Evolutionary conservation across 2,888 invertebrate genomes (phyloP), one percentile per base, ranked within the genome.

Genomic region (Philopedon plagiatum): DNA sequence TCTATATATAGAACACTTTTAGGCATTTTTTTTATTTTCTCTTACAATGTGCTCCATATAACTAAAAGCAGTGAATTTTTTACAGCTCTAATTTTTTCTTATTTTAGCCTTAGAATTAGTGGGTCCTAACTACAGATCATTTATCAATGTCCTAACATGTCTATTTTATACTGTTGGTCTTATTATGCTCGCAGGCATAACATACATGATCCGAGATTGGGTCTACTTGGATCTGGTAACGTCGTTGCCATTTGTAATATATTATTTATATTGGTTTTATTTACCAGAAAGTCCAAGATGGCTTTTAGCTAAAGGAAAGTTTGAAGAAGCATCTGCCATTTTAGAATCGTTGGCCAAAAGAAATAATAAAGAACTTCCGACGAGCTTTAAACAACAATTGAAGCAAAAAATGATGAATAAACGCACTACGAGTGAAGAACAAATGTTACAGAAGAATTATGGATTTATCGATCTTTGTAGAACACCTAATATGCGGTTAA

Each of bases 221-320:
- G 90, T 93, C 73, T 88, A 89, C 29, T 86, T 97, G 0, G 92
- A 94, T 0, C 85, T 95, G 75, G 92, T 91, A 11, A 96, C 96
- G 11, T 95, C 96, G 0, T 86, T 93, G 5, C 97, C 97, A 2
- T 97, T 97, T 84, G 88, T 93, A 46, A 85, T 93, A 1, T 96
- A 96, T 82, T 94, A 94, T 80, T 85, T 94, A 7, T 96, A 95
- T 81, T 92, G 94, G 91, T 92, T 94, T 84, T 92, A 94, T 75
- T 87, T 97, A 80, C 97, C 96, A 0, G 97, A 97, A 86, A 96
- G 96, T 5, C 96, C 96, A 0, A 88, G 97, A 78, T 97, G 97
- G 96, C 87, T 96, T n/a, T 85, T 96, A 21, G 93, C 95, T 82
- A 82, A 80, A 80, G 94, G 94, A 11, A 89, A 92, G 71, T 87